These are phyloP conservation scores for Phengaris arion DNA, from an alignment of 2,888 invertebrate genomes.

Conservation along the genomic window DNA sequence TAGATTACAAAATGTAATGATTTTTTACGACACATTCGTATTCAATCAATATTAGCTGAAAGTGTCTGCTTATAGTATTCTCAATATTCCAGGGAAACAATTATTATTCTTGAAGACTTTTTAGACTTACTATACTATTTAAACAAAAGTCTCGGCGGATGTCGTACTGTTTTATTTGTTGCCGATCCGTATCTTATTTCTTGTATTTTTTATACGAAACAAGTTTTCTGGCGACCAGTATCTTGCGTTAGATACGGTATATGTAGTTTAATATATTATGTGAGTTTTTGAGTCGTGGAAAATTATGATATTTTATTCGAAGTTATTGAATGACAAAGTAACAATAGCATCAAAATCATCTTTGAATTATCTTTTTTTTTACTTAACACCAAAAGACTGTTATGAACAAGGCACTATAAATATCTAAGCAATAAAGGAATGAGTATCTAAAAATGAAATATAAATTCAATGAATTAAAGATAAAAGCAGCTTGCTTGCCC, in stretches of 20 bases:
- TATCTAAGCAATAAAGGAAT: background rate
- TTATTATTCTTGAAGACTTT: too few species aligned
- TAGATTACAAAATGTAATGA: background rate
- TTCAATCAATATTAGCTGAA: background rate
- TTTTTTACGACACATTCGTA: background rate
- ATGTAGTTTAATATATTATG: slow-evolving; percentile 24
- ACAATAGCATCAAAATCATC: background rate
- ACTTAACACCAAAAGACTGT: background rate
- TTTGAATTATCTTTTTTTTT: background rate
- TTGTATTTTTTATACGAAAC: slow-evolving; percentile 31
- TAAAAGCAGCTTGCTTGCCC: slow-evolving; percentile 13
- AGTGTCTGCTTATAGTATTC: background rate
- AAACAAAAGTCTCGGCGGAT: slow-evolving; percentile 29
- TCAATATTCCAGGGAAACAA: background rate
- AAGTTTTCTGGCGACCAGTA: slow-evolving; percentile 31
- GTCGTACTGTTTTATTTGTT: slow-evolving; percentile 29
- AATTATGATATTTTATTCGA: background rate
- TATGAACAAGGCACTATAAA: background rate
- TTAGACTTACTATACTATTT: too few species aligned
- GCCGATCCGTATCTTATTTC: slow-evolving; percentile 30
- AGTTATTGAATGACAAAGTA: background rate
- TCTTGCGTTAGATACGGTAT: slow-evolving; percentile 31
- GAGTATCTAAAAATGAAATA: slow-evolving; percentile 7
- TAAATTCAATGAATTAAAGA: background rate
- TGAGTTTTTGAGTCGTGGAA: background rate